phyloP scores from a whole-genome alignment of 2,797 vertebrate species.

The Leuciscus waleckii region DNA sequence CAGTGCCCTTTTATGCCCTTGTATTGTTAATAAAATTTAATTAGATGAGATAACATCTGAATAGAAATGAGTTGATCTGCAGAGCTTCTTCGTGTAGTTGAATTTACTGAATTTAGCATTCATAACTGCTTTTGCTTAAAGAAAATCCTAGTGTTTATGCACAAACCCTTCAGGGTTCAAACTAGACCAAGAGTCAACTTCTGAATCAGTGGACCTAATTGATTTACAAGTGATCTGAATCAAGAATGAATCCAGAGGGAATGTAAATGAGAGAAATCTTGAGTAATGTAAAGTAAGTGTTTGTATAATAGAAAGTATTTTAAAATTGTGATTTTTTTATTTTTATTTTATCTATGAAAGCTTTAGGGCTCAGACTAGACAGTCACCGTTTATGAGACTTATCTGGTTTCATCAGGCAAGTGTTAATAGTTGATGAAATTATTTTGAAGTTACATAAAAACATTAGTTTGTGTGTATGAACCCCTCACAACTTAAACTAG shows the following conservation, averaged over 20 bases:
- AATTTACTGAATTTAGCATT: background rate
- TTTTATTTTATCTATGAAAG: background rate
- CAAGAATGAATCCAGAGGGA: too few relatives aligned
- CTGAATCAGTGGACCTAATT: background rate
- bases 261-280: background rate
- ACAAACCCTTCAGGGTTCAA: too few relatives aligned
- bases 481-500: too few relatives aligned
- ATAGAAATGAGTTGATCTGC: background rate
- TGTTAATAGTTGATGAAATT: too few relatives aligned
- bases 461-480: background rate
- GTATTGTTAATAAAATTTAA: background rate
- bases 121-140: background rate
- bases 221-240: too few relatives aligned
- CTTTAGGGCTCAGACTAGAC: too few relatives aligned
- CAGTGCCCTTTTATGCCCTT: background rate
- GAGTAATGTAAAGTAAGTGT: background rate
- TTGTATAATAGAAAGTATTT: background rate
- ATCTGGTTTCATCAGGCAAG: too few relatives aligned
- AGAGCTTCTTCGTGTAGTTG: background rate
- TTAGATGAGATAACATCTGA: background rate
- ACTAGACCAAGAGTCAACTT: background rate
- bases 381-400: too few relatives aligned
- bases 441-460: background rate
- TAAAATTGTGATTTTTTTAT: background rate
- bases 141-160: too few relatives aligned